phyloP scores from a whole-genome alignment of 1,140 invertebrate genomes.

The Neotoxoptera formosana region DNA sequence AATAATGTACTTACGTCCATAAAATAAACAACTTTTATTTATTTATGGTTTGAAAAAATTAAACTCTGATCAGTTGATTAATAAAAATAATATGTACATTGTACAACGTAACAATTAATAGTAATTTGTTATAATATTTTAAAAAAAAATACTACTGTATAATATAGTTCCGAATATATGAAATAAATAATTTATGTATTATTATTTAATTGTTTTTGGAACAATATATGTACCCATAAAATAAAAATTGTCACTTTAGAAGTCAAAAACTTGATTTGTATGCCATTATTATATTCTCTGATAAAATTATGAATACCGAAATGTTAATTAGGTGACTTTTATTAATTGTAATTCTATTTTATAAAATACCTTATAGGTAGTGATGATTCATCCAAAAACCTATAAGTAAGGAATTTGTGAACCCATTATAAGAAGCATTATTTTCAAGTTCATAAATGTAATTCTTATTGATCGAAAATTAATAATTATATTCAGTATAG shows the following conservation, averaged over 20 bases:
- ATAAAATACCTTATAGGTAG: neutral
- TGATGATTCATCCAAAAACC: neutral
- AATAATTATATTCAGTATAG: too few relatives aligned
- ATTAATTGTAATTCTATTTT: neutral
- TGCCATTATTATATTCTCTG: neutral
- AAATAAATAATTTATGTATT: neutral
- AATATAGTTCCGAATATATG: neutral
- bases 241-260: neutral
- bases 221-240: neutral
- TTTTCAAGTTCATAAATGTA: neutral
- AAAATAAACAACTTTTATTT: neutral
- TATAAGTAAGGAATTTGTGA: neutral
- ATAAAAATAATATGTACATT: neutral
- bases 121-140: neutral
- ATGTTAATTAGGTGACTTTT: neutral
- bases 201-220: neutral
- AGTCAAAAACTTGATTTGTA: neutral
- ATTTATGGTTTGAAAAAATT: neutral
- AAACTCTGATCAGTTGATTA: neutral
- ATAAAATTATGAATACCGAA: neutral
- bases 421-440: neutral
- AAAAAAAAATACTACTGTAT: neutral
- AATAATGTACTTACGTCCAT: neutral
- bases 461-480: neutral
- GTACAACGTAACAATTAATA: neutral